Base-by-base conservation (phyloP, 2,797 vertebrate species). In the Miichthys miiuy region DNA sequence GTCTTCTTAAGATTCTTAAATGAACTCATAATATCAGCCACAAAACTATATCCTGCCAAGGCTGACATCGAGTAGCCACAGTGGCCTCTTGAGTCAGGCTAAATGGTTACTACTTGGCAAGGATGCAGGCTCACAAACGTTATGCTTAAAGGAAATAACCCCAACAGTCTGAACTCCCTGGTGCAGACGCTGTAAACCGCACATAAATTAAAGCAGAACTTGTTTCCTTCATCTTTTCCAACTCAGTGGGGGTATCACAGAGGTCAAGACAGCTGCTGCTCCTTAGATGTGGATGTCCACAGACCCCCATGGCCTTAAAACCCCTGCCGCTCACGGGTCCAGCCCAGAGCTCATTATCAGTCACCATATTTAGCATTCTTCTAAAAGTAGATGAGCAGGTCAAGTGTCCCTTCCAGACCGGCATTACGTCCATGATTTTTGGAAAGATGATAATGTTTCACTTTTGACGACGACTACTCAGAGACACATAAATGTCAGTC, bases 281-380 rank as follows among this genome's bases (percentile, higher is more conserved):
- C 69, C 85, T 87, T 48, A 76, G 88, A 89, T 76, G 79, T 80
- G 77, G 68, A 82, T 17, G 58, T 72, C 79, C 79, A 51, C 79
- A 77, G 67, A 74, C 81, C 84, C 81, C 70, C 14, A 1, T 48
- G 71, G 76, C 57, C 74, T 54, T 51, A 5, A 57, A 68, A 27
- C 70, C 68, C 69, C 70, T 55, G 72, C 76, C 66, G 76, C 65
- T 72, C 58, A 27, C 17, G 65, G 70, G 41, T 76, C 67, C 67
- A 38, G 70, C 73, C 78, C 70, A 69, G 65, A 84, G 77, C 62
- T 67, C 69, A 84, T 78, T 78, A 75, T 71, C 79, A 68, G 72
- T 57, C 42, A 68, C 89, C 90, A 86, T 84, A 72, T 91, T 87
- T 91, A 90, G 85, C 80, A 83, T 91, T 91, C 84, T 87, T 82